Conservation (phyloP, 2,888 invertebrate species). For the Drosophila maculinotata region DNA sequence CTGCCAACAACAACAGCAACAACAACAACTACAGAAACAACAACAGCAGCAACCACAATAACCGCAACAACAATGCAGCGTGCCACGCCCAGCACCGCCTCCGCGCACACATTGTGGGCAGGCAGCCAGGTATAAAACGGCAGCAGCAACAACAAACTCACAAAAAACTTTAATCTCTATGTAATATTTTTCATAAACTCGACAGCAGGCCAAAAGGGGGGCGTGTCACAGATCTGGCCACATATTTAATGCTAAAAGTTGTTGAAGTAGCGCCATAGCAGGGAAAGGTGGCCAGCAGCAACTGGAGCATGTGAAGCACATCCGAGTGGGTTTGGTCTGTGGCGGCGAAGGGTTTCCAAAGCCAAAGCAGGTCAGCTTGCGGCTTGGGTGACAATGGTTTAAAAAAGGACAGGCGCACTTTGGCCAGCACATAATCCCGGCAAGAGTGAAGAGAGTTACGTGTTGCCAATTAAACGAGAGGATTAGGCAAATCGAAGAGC, state of each 20-base stretch:
- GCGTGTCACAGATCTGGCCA: slow-evolving; percentile 56
- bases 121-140: slow-evolving; percentile 53
- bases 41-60: slow-evolving; percentile 26
- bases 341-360: slow-evolving; percentile 14
- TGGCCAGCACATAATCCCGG: slow-evolving; percentile 16
- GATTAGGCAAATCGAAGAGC: slow-evolving; percentile 55
- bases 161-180: slow-evolving; percentile 75
- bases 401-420: slow-evolving; percentile 26
- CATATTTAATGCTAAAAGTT: slow-evolving; percentile 75
- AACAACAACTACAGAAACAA: slow-evolving; percentile 13
- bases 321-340: slow-evolving; percentile 59
- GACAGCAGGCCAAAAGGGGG: slow-evolving; percentile 11
- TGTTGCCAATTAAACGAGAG: slow-evolving; percentile 43
- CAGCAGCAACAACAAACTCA: slow-evolving; percentile 42
- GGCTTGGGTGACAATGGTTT: slow-evolving; percentile 41
- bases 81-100: slow-evolving; percentile 15
- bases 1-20: slow-evolving; percentile 39
- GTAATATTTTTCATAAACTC: slow-evolving; percentile 77
- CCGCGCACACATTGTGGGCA: slow-evolving; percentile 43
- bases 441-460: not conserved
- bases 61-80: slow-evolving; percentile 43
- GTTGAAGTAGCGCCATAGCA: slow-evolving; percentile 54
- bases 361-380: slow-evolving; percentile 51
- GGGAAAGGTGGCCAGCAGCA: slow-evolving; percentile 30
- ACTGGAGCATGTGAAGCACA: slow-evolving; percentile 78